Conservation (phyloP, 2,888 invertebrate species). For the Leucoma salicis region DNA sequence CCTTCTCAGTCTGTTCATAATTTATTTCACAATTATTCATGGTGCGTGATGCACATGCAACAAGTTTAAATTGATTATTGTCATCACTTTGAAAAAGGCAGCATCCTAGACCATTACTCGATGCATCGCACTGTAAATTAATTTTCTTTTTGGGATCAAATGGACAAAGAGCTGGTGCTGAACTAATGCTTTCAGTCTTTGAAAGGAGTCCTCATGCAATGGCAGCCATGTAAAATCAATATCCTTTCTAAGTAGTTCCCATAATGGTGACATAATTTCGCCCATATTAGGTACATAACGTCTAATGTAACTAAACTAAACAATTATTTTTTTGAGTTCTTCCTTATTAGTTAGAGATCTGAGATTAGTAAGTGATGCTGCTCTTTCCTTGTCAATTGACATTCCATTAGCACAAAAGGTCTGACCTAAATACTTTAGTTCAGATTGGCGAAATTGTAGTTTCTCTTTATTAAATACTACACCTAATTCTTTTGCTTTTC, state of each 20-base stretch:
- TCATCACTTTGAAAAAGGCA: background rate
- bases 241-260: slow-evolving; percentile 4
- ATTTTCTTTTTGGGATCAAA: background rate
- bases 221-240: slow-evolving; percentile 6
- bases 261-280: slow-evolving; percentile 5
- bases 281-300: slow-evolving; percentile 7
- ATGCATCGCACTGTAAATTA: background rate
- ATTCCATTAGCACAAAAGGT: too few species aligned
- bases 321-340: background rate
- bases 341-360: background rate
- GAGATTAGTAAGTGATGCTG: too few species aligned
- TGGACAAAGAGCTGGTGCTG: too few species aligned
- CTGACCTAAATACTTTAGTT: too few species aligned
- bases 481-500: too few species aligned
- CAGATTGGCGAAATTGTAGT: too few species aligned
- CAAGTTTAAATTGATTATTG: background rate
- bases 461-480: too few species aligned
- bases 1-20: slow-evolving; percentile 8
- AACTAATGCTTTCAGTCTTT: too few species aligned
- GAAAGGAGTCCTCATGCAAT: background rate
- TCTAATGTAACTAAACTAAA: slow-evolving; percentile 6
- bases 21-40: slow-evolving; percentile 1
- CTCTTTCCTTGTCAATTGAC: too few species aligned
- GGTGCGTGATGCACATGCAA: too few species aligned
- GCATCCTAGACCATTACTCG: too few species aligned